Evolutionary conservation across 2,797 vertebrate genomes (phyloP).

Genomic region (Enteromius radiatus): DNA sequence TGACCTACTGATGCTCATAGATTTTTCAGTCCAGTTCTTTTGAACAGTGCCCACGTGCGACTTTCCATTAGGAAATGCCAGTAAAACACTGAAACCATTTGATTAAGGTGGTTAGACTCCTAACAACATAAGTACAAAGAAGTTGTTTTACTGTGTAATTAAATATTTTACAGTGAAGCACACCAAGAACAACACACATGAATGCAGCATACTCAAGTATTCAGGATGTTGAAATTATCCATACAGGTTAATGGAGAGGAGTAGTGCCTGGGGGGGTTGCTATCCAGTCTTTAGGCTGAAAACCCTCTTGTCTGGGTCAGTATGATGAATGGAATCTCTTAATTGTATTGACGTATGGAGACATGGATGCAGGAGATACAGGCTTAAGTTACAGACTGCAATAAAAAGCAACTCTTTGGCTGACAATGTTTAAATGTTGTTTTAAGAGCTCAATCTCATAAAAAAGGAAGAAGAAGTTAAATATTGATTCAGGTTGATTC

Average conservation of each 20-base stretch:
- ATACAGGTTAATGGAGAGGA: slow-evolving; percentile 30
- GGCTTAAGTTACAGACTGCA: slow-evolving; percentile 66
- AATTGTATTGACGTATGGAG: slow-evolving; percentile 58
- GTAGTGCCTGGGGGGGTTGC: slow-evolving; percentile 29
- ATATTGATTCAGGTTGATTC: neutral
- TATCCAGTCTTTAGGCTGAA: slow-evolving; percentile 41
- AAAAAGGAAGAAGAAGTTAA: neutral
- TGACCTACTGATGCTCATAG: slow-evolving; percentile 15
- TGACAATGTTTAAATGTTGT: slow-evolving; percentile 16
- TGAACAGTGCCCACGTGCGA: slow-evolving; percentile 22
- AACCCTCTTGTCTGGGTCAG: slow-evolving; percentile 50
- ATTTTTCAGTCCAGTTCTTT: slow-evolving; percentile 45
- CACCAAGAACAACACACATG: neutral
- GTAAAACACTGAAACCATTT: neutral
- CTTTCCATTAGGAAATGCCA: slow-evolving; percentile 7
- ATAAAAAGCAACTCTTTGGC: neutral
- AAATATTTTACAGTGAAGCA: neutral
- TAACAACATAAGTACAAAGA: neutral
- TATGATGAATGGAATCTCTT: slow-evolving; percentile 65
- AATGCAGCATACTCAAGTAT: neutral
- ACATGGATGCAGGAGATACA: slow-evolving; percentile 59
- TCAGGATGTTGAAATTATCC: slow-evolving; percentile 14
- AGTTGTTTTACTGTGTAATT: slow-evolving; percentile 1
- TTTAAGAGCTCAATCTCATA: neutral
- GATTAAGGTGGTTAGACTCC: neutral